Evolutionary conservation across 64 coral and sea anemone species (phyloP).

Genomic region (Montipora capricornis): DNA sequence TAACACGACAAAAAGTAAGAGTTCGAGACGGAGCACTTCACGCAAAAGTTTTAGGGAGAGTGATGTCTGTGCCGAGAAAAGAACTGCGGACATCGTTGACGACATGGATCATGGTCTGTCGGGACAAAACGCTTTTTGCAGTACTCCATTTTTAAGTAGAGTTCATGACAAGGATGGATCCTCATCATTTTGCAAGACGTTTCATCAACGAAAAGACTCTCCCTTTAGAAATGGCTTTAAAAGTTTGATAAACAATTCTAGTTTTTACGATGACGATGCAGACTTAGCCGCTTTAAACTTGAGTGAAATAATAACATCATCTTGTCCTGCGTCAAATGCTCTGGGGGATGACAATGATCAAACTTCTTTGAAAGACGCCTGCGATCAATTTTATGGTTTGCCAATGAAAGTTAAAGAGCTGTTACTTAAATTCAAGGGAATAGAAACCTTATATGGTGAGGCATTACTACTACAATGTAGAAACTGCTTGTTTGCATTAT

Average conservation of each 20-base stretch:
- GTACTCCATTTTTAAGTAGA: background rate
- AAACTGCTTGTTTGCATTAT: background rate
- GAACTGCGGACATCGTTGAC: background rate
- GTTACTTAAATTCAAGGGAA: slow-evolving; percentile 66
- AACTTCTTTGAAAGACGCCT: background rate
- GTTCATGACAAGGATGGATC: background rate
- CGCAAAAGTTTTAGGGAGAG: background rate
- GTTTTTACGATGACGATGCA: slow-evolving; percentile 27
- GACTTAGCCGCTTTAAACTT: slow-evolving; percentile 24
- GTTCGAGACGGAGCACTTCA: background rate
- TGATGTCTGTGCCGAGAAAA: background rate
- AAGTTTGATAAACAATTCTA: slow-evolving; percentile 12
- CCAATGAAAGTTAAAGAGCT: slow-evolving; percentile 61
- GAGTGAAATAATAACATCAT: slow-evolving; percentile 33
- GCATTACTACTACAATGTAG: background rate
- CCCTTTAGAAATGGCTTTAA: background rate
- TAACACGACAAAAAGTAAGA: slow-evolving; percentile 1
- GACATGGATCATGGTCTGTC: background rate
- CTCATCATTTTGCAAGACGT: background rate
- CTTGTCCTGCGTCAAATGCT: background rate
- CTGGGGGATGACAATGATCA: background rate
- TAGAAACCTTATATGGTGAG: slow-evolving; percentile 81
- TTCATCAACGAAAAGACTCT: background rate
- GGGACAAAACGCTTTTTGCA: background rate
- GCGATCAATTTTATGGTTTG: slow-evolving; percentile 70